These are phyloP conservation scores for Scelioninae gen. 1 DNA, from an alignment of 2,888 invertebrate species.

Conservation along the genomic window DNA sequence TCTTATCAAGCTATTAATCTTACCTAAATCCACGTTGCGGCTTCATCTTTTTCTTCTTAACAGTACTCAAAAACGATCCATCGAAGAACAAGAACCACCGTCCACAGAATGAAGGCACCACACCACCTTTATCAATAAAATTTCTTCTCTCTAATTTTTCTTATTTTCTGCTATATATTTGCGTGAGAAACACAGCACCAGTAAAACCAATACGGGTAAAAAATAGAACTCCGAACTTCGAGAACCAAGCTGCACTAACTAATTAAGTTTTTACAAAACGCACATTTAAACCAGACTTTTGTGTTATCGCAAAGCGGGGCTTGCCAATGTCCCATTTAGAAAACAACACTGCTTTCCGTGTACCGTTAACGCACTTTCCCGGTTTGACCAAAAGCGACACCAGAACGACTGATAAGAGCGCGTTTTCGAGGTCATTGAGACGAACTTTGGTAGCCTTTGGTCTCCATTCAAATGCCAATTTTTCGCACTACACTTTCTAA, in stretches of 20 bases:
- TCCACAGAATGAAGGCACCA: too few species aligned
- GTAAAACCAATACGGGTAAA: too few species aligned
- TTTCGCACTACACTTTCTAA: too few species aligned
- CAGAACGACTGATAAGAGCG: constrained; percentile 60
- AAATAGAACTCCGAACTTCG: too few species aligned
- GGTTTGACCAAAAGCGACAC: constrained; percentile 65
- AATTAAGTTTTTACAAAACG: constrained; percentile 42
- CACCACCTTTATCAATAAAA: constrained; percentile 11
- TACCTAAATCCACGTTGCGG: constrained; percentile 57
- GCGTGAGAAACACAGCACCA: neutral
- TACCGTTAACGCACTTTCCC: constrained; percentile 66
- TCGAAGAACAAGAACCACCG: constrained; percentile 26
- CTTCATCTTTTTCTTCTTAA: constrained; percentile 31
- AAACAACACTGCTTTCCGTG: constrained; percentile 54
- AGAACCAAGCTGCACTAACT: constrained; percentile 47
- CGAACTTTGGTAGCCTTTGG: too few species aligned
- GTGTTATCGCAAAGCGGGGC: constrained; percentile 41
- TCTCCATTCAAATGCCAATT: too few species aligned
- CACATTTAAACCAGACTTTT: constrained; percentile 36
- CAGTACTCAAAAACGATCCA: constrained; percentile 31
- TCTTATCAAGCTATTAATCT: too few species aligned
- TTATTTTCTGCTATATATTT: constrained; percentile 19
- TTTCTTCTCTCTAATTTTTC: too few species aligned
- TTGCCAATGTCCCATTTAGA: constrained; percentile 60
- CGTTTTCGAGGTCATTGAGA: too few species aligned